A percentile compares a stretch with the other conserved stretches of the same genome.
Conservation (phyloP, 2,888 invertebrate species). For the Craniophora ligustri region DNA sequence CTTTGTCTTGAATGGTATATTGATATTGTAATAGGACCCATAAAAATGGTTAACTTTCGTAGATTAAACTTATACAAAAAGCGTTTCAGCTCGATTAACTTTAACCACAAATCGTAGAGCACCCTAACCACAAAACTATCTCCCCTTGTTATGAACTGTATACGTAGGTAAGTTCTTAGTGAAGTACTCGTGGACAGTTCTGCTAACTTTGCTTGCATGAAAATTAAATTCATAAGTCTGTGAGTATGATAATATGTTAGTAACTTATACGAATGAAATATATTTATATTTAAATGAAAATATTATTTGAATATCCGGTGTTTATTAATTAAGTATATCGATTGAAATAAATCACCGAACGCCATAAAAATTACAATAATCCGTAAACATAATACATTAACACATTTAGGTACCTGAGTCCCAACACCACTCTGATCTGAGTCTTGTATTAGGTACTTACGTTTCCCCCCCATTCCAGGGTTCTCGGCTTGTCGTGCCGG, state of each 20-base stretch:
- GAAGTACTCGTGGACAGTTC: no score
- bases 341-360: neutral
- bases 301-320: neutral
- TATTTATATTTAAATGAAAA: no score
- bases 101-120: conserved; percentile 31
- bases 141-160: neutral
- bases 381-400: neutral
- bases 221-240: no score
- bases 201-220: neutral
- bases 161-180: neutral
- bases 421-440: no score
- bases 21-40: conserved; percentile 10
- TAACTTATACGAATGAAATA: no score
- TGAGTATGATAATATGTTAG: no score
- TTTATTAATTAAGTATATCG: neutral
- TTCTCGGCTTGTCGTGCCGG: no score
- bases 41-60: conserved; percentile 4
- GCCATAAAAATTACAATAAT: neutral
- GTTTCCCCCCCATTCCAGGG: no score
- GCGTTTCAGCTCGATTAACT: conserved; percentile 35
- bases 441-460: no score
- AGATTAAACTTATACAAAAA: conserved; percentile 9
- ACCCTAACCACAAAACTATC: conserved; percentile 16
- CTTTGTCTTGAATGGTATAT: neutral
- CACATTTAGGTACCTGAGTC: no score